Evolutionary conservation across 2,113 vertebrate species (phyloP), one percentile per base, ranked within the genome.

Genomic region (Pitta sordida): DNA sequence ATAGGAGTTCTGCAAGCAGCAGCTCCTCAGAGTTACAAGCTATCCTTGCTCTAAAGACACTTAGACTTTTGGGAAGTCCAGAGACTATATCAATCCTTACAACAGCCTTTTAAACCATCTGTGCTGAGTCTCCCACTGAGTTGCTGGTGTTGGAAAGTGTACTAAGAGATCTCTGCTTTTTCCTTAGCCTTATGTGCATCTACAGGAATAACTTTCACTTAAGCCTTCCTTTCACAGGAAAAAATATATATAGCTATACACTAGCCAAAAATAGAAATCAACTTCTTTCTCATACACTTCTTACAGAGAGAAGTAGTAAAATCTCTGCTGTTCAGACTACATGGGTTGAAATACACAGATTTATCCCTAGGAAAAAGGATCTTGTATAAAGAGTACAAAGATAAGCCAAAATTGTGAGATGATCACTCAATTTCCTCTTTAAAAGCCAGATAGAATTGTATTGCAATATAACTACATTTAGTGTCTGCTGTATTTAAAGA

Each of bases 41-140:
- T 52, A 62, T n/a, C 27, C 12, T 34, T 74, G 80, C 56, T 46
- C 43, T 78, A 58, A 83, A 86, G 60, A 87, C 52, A 90, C 65
- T 64, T 81, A 60, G 60, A 36, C 27, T 81, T 83, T 90, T 14
- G 55, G 73, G 67, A 95, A 84, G 67, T 62, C 62, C 74, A 73
- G 49, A 32, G 49, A 82, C 53, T 90, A 75, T 78, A 92, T 91
- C 83, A 88, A 48, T 51, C 51, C 43, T 80, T 83, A 51, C 53
- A 90, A 80, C 71, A 95, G 68, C 76, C 81, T 36, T 88, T 86
- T 83, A 86, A 93, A 75, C 86, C 86, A 93, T 93, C 92, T 88
- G 52, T 88, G 39, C 83, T 48, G 76, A 69, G 67, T 43, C 59
- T 90, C 79, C 73, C 59, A 74, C 88, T 90, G 90, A 90, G 92